A percentile compares a stretch with the other conserved stretches of the same genome.
These are phyloP conservation scores for Forbesichthys papilliferus DNA, from an alignment of 2,113 vertebrate genomes.

Conservation along the genomic window DNA sequence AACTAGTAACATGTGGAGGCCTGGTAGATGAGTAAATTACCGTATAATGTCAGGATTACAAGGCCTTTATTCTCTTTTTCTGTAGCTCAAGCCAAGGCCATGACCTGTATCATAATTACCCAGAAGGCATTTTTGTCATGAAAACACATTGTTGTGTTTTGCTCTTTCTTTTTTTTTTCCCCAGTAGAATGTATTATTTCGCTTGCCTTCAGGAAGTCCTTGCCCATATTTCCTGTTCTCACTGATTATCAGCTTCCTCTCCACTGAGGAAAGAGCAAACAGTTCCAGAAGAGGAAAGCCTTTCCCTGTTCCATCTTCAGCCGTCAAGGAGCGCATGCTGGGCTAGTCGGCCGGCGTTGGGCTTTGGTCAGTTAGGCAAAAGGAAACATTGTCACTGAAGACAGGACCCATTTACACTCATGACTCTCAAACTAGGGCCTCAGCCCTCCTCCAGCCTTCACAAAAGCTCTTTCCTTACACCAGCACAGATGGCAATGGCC, in stretches of 20 bases:
- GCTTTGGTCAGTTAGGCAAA: conserved; percentile 3
- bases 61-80: background rate
- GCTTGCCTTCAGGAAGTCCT: conserved; percentile 73
- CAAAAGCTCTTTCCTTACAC: conserved; percentile 9
- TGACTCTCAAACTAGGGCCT: conserved; percentile 11
- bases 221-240: conserved; percentile 77
- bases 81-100: background rate
- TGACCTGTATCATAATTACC: conserved; percentile 18
- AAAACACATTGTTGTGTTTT: conserved; percentile 17
- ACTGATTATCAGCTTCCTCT: conserved; percentile 82
- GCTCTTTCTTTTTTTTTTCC: conserved; percentile 23
- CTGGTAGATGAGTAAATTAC: no score
- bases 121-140: conserved; percentile 16
- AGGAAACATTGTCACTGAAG: conserved; percentile 7
- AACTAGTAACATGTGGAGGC: background rate
- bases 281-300: conserved; percentile 37
- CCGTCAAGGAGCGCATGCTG: conserved; percentile 12
- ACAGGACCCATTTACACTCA: background rate
- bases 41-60: no score
- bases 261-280: conserved; percentile 66
- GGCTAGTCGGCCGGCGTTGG: background rate
- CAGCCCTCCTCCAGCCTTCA: conserved; percentile 4
- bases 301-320: background rate
- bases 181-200: conserved; percentile 60
- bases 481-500: conserved; percentile 20